A percentile compares a stretch with the other conserved stretches of the same genome.
phyloP scores from a whole-genome alignment of 1,140 invertebrate genomes.

The Eupeodes corollae region DNA sequence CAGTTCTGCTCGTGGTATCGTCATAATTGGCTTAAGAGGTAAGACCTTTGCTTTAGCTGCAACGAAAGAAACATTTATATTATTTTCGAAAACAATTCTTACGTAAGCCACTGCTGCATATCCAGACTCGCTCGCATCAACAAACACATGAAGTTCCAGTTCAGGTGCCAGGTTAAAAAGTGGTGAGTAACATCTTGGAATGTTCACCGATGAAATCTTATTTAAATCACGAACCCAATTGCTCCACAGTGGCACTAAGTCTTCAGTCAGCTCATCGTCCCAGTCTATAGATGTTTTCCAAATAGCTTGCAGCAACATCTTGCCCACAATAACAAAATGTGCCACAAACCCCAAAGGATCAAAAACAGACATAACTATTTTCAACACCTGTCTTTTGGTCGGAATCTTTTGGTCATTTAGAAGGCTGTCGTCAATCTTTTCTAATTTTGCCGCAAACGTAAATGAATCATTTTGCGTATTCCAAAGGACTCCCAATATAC shows the following conservation, averaged over 20 bases:
- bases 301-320: constrained; percentile 3
- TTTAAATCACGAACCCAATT: neutral
- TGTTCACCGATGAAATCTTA: neutral
- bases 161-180: no score
- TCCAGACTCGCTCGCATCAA: no score
- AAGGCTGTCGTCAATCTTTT: no score
- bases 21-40: neutral
- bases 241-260: neutral
- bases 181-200: neutral
- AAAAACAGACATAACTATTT: no score
- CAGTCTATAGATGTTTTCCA: neutral
- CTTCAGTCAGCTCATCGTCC: neutral
- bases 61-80: neutral
- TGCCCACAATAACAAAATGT: neutral
- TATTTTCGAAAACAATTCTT: neutral
- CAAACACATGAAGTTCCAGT: neutral
- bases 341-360: neutral
- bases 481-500: no score
- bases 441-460: no score
- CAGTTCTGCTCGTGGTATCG: no score
- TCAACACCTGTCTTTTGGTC: no score
- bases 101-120: neutral
- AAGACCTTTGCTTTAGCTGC: neutral
- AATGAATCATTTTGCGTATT: no score
- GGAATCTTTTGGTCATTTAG: no score